Evolutionary conservation across 2,888 invertebrate species (phyloP), one percentile per base, ranked within the genome.

Genomic region (Zhengitettix transpicula): DNA sequence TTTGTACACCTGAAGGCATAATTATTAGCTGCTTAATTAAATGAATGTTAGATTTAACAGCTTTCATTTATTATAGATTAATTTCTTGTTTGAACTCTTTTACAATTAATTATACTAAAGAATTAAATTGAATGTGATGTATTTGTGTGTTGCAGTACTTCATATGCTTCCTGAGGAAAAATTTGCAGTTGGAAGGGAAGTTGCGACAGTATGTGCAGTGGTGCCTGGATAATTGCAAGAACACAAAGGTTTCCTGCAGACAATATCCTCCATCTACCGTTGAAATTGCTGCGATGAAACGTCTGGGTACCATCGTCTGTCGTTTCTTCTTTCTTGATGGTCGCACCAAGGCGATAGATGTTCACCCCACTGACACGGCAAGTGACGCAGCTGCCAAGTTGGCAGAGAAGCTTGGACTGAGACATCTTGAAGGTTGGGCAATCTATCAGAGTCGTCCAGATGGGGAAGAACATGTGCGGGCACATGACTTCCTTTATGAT

Each of bases 311-410:
- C 0, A 89, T 96, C 65, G 92, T 95, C 0, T 94, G 93, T 71
- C 82, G 91, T 56, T 93, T 96, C 75, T 93, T 93, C 78, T 94
- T 96, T 76, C 79, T 96, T 71, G 95, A 96, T 73, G 93, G 94
- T 0, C 83, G 94, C 59, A 94, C 94, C 1, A 96, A 95, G 73
- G 94, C 95, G 0, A 90, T 96, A 64, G 93, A 94, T 72, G 89
- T 96, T 40, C 93, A 94, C 76, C 93, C 95, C 1, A 91, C 91
- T 1, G 94, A 96, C 71, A 94, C 94, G 3, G 93, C 93, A 0
- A 85, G 87, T 28, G 94, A 94, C 69, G 93, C 94, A 0, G 87
- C 94, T 5, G 82, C 85, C 3, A 87, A 92, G 66, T 77, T 96
- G 41, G 92, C 94, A 0, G 91, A 93, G 72, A 89, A 94, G 71